Evolutionary conservation across 1,140 invertebrate species (phyloP).

Genomic region (Drosophila littoralis): DNA sequence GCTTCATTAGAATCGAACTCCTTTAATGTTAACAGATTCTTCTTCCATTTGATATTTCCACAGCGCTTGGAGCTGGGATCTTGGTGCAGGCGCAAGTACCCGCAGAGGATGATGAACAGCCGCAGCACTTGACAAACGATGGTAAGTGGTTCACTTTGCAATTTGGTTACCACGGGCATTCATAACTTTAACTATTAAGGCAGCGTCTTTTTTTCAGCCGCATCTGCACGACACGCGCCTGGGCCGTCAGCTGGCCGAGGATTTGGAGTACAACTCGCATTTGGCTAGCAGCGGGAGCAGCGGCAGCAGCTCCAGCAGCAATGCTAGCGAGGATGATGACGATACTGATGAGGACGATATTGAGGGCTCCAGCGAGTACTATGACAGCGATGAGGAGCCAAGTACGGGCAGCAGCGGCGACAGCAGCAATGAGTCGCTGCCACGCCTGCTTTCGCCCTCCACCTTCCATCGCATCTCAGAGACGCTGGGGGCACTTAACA

Average conservation of each 20-base stretch:
- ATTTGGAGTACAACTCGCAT: constrained; percentile 35
- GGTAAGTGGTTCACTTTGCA: constrained; percentile 64
- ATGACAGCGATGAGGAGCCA: constrained; percentile 69
- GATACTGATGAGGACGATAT: constrained; percentile 43
- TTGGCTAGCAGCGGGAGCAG: constrained; percentile 49
- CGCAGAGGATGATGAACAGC: constrained; percentile 66
- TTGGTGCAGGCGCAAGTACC: neutral
- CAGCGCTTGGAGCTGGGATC: constrained; percentile 34
- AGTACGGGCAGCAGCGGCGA: constrained; percentile 31
- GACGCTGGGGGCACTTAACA: constrained; percentile 90
- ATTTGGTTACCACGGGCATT: constrained; percentile 60
- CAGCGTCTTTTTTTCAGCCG: constrained; percentile 84
- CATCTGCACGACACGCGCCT: constrained; percentile 66
- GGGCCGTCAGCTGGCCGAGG: constrained; percentile 64
- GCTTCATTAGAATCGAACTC: neutral
- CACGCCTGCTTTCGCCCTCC: constrained; percentile 86
- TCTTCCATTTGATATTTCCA: neutral
- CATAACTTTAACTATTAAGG: constrained; percentile 84
- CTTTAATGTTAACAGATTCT: neutral
- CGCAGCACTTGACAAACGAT: constrained; percentile 72
- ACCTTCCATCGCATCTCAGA: constrained; percentile 88
- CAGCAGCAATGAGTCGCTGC: constrained; percentile 71
- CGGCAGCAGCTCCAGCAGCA: constrained; percentile 37
- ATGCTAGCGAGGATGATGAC: constrained; percentile 59
- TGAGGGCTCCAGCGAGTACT: constrained; percentile 75